Percentiles rank a stretch among this genome's conserved stretches.
Conservation (phyloP, 1,140 invertebrate species). For the Drosophila nannoptera region DNA sequence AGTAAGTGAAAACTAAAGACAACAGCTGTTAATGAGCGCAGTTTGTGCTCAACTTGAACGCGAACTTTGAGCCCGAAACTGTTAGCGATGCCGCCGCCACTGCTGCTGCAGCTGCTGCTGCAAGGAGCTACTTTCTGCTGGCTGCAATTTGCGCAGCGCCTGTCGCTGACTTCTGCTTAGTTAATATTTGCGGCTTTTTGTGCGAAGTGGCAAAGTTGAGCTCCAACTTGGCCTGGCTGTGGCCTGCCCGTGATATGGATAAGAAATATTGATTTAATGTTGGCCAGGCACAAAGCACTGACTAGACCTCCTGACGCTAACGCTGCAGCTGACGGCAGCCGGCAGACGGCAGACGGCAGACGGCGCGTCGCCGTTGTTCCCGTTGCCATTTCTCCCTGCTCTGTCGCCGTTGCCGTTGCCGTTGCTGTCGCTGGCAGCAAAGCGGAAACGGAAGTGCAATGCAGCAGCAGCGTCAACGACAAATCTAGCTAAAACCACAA, state of each 20-base stretch:
- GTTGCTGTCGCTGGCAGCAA: constrained; percentile 36
- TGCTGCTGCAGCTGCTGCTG: constrained; percentile 14
- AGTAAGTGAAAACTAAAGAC: constrained; percentile 62
- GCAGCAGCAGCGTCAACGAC: constrained; percentile 31
- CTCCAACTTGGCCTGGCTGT: constrained; percentile 10
- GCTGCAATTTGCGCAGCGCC: constrained; percentile 19
- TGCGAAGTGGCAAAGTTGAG: constrained; percentile 55
- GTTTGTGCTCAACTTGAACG: constrained; percentile 53
- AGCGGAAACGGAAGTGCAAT: constrained; percentile 66
- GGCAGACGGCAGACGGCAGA: constrained; percentile 38
- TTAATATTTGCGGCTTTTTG: constrained; percentile 66
- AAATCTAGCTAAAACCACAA: constrained; percentile 54
- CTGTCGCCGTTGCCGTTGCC: constrained; percentile 35
- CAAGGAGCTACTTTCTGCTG: constrained; percentile 21
- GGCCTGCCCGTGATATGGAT: constrained; percentile 58
- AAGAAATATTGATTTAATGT: constrained; percentile 67
- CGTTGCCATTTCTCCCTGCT: no score
- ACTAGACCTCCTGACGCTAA: constrained; percentile 59
- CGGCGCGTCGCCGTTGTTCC: no score
- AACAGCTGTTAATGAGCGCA: constrained; percentile 73
- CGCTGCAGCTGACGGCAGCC: constrained; percentile 44
- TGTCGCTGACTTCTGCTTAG: constrained; percentile 54
- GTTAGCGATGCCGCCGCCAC: constrained; percentile 9
- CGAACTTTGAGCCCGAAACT: constrained; percentile 12
- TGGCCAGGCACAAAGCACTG: constrained; percentile 30